phyloP scores from a whole-genome alignment of 1,140 invertebrate genomes.

The Goniozus legneri region DNA sequence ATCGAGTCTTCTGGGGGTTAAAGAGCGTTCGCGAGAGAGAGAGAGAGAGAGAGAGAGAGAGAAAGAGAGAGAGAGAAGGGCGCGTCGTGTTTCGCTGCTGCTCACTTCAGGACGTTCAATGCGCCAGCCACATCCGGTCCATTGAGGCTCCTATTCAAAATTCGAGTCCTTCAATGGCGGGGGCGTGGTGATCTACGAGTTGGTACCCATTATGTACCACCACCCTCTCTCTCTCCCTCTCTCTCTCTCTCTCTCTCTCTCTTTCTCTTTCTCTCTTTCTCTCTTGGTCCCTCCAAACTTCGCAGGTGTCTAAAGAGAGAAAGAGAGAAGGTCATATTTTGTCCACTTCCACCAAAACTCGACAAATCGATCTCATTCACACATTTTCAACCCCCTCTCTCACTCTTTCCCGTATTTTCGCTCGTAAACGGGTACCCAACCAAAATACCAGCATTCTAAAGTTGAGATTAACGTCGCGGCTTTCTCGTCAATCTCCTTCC shows the following conservation, averaged over 20 bases:
- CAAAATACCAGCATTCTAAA: conserved; percentile 33
- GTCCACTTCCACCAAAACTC: too few species aligned
- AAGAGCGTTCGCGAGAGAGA: too few species aligned
- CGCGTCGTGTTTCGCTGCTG: conserved; percentile 41
- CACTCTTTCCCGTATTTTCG: conserved; percentile 38
- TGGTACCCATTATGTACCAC: conserved; percentile 23
- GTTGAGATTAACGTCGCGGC: conserved; percentile 7
- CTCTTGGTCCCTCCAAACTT: not conserved
- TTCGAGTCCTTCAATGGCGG: conserved; percentile 22
- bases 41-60: conserved; percentile 20
- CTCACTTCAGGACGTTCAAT: conserved; percentile 36
- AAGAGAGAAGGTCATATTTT: too few species aligned
- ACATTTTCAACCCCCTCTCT: conserved; percentile 15
- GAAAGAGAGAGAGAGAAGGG: conserved; percentile 22
- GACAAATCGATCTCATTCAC: conserved; percentile 43
- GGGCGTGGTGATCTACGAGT: conserved; percentile 17
- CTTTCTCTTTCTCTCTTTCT: not conserved
- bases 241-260: not conserved
- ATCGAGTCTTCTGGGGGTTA: too few species aligned
- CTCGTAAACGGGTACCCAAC: conserved; percentile 30
- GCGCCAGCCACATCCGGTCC: conserved; percentile 43
- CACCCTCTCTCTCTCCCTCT: conserved; percentile 16
- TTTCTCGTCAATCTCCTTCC: too few species aligned
- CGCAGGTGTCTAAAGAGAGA: not conserved
- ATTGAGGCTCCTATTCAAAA: conserved; percentile 27